Percentiles rank a stretch among this genome's conserved stretches.
These are phyloP conservation scores for Pelodytes ibericus DNA, from an alignment of 2,797 vertebrate genomes.

Conservation along the genomic window DNA sequence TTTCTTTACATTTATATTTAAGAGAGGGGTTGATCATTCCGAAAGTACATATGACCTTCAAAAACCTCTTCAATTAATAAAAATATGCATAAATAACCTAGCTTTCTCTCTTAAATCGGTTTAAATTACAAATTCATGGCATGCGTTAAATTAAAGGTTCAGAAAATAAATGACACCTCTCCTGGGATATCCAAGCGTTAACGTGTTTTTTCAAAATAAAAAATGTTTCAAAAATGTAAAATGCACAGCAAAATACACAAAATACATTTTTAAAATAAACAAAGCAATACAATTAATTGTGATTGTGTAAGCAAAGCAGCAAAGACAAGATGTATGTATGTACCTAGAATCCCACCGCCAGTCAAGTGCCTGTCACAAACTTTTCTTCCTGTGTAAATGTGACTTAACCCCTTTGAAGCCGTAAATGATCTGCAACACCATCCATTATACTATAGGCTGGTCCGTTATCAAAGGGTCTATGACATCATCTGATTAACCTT, in stretches of 20 bases:
- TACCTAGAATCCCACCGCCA: conserved; percentile 45
- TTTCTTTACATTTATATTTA: background rate
- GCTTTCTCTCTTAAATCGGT: too few species aligned
- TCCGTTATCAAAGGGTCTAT: conserved; percentile 26
- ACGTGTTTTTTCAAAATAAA: background rate
- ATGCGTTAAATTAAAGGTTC: background rate
- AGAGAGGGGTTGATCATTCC: background rate
- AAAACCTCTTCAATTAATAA: background rate
- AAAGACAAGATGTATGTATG: conserved; percentile 15
- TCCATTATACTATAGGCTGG: conserved; percentile 26
- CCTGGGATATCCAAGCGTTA: background rate
- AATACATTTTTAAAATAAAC: background rate
- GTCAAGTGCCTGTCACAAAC: conserved; percentile 26
- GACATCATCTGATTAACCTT: conserved; percentile 23
- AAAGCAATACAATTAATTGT: background rate
- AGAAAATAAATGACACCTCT: background rate
- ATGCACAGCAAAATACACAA: background rate
- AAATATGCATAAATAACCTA: background rate
- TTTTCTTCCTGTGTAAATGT: conserved; percentile 43
- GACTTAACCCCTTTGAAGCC: conserved; percentile 42
- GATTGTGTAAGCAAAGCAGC: background rate
- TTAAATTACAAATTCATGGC: background rate
- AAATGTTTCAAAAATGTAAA: background rate
- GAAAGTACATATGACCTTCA: background rate
- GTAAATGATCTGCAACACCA: background rate